Evolutionary conservation across 2,888 invertebrate genomes (phyloP).

Genomic region (Agrotis segetum): DNA sequence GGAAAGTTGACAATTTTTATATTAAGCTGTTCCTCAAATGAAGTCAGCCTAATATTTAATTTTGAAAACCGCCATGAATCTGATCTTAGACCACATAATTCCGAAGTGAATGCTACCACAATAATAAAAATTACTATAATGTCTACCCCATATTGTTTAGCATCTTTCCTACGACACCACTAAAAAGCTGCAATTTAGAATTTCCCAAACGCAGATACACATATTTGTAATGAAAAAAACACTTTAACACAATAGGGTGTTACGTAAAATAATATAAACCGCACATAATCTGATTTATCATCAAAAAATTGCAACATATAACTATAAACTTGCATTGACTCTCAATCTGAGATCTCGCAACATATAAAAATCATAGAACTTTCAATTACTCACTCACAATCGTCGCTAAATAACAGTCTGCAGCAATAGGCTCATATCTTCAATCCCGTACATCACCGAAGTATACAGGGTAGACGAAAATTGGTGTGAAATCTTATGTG

Average conservation of each 20-base stretch:
- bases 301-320: slow-evolving; percentile 53
- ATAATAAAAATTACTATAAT: slow-evolving; percentile 73
- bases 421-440: slow-evolving; percentile 42
- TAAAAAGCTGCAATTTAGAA: slow-evolving; percentile 61
- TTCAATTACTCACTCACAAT: slow-evolving; percentile 43
- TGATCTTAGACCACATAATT: slow-evolving; percentile 38
- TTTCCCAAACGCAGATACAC: slow-evolving; percentile 53
- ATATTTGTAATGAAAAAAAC: slow-evolving; percentile 31
- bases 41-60: background rate
- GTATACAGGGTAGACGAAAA: slow-evolving; percentile 77
- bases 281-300: slow-evolving; percentile 33
- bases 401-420: slow-evolving; percentile 53
- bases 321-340: slow-evolving; percentile 56
- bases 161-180: slow-evolving; percentile 38
- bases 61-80: background rate
- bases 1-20: slow-evolving; percentile 11
- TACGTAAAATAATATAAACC: slow-evolving; percentile 31
- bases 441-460: slow-evolving; percentile 28
- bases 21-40: background rate
- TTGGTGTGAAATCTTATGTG: slow-evolving; percentile 75
- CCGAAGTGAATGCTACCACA: slow-evolving; percentile 81
- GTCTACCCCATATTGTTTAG: slow-evolving; percentile 67
- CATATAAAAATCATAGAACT: slow-evolving; percentile 39
- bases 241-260: slow-evolving; percentile 50
- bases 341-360: slow-evolving; percentile 60